Evolutionary conservation across 2,888 invertebrate species (phyloP), one percentile per base, ranked within the genome.

Genomic region (Hypselothyrea guttata): DNA sequence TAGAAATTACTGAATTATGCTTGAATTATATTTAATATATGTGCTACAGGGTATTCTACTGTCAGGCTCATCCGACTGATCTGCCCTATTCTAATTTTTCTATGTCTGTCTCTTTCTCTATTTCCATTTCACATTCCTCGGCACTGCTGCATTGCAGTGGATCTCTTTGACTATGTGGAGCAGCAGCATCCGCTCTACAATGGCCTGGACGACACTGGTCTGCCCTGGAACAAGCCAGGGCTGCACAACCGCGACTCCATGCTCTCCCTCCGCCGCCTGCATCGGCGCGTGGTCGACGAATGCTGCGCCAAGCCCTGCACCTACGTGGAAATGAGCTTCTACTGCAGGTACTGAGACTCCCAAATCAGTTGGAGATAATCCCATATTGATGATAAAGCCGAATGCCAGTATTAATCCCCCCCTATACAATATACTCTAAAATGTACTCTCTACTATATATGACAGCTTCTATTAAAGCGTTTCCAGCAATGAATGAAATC

Each of bases 231-330:
- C 40, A 18, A 11, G 22, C 8, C 40, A 11, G 12, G 18, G 18
- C 3, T 2, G 40, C 27, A 5, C 12, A 7, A 4, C 7, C 28
- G 28, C 31, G 52, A 13, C 42, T 64, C 56, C 0, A n/a, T 83
- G 42, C 31, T 62, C 35, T 31, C 48, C 16, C 62, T 66, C 22
- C 44, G 66, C 9, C 70, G 77, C 0, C 28, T 55, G 2, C 8
- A 33, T 33, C 70, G 84, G 1, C 55, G 73, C 4, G 49, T 77
- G 8, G 83, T 67, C 33, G 70, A 77, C 9, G 76, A 75, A 18
- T 77, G 77, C 2, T 77, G 77, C 60, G 11, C 0, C 4, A 75
- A 67, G 38, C 0, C 58, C 1, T 77, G 77, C 51, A 0, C 0
- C 13, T 2, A 0, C 0, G 0, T 0, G 0, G 15, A 34, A 15